Percentiles rank a stretch among this genome's conserved stretches.
These are phyloP conservation scores for Pipa parva DNA, from an alignment of 2,113 vertebrate species.

Conservation along the genomic window DNA sequence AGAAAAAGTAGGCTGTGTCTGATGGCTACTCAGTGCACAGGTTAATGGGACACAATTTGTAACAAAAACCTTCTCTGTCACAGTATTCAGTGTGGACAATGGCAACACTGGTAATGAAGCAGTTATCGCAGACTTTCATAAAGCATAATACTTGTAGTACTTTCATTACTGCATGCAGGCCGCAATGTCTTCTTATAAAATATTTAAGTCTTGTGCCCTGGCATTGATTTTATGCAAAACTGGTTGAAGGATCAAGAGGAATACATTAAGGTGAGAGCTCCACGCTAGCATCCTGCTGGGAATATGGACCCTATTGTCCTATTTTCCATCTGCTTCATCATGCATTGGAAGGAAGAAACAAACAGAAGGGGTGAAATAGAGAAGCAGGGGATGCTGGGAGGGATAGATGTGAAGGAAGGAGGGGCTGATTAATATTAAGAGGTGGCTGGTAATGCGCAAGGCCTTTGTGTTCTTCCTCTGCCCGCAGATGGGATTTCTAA, in stretches of 20 bases:
- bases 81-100: background rate
- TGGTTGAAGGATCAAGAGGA: constrained; percentile 34
- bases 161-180: constrained; percentile 5
- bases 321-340: constrained; percentile 45
- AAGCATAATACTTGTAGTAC: constrained; percentile 21
- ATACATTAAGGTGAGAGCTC: constrained; percentile 34
- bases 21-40: background rate
- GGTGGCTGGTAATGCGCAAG: constrained; percentile 37
- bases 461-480: constrained; percentile 13
- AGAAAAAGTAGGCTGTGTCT: background rate
- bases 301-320: constrained; percentile 33
- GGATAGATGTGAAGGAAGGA: constrained; percentile 22
- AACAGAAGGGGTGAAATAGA: background rate
- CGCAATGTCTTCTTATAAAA: constrained; percentile 36
- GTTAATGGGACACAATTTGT: background rate
- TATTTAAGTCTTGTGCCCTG: constrained; percentile 34
- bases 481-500: constrained; percentile 38
- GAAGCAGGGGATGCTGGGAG: constrained; percentile 19
- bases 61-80: background rate
- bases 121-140: constrained; percentile 12
- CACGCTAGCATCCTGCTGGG: constrained; percentile 19
- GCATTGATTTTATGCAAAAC: constrained; percentile 44
- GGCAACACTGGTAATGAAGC: constrained; percentile 3
- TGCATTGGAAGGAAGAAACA: constrained; percentile 21
- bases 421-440: constrained; percentile 38